These are phyloP conservation scores for Acestrorhynchus altus DNA, from an alignment of 2,797 vertebrate genomes.

Conservation along the genomic window DNA sequence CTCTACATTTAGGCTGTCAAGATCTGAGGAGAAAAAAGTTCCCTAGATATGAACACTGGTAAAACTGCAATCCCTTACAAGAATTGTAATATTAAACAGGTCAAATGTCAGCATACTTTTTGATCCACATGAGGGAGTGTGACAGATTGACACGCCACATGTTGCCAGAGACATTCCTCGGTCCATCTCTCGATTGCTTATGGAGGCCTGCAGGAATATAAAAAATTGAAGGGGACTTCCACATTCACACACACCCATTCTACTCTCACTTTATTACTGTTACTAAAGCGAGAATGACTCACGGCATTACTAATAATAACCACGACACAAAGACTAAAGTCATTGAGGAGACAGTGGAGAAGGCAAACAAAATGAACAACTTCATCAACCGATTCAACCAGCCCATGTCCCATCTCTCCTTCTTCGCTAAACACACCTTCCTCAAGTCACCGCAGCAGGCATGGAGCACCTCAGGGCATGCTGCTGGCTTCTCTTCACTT, in stretches of 20 bases:
- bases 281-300: background rate
- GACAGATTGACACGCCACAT: constrained; percentile 76
- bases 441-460: too few relatives aligned
- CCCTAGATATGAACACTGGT: background rate
- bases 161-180: constrained; percentile 67
- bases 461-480: too few relatives aligned
- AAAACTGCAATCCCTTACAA: background rate
- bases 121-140: constrained; percentile 67
- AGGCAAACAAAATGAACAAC: too few relatives aligned
- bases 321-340: too few relatives aligned
- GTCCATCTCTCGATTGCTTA: constrained; percentile 76
- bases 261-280: background rate
- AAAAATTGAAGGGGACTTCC: background rate
- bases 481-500: too few relatives aligned
- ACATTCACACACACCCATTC: background rate
- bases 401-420: too few relatives aligned
- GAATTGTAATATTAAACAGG: background rate
- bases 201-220: constrained; percentile 69
- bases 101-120: constrained; percentile 70
- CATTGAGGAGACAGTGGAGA: too few relatives aligned
- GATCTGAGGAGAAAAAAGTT: constrained; percentile 62
- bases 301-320: background rate
- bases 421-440: too few relatives aligned
- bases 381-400: too few relatives aligned
- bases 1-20: constrained; percentile 74